These are phyloP conservation scores for Bothrops jararaca DNA, from an alignment of 2,113 vertebrate genomes.

Conservation along the genomic window DNA sequence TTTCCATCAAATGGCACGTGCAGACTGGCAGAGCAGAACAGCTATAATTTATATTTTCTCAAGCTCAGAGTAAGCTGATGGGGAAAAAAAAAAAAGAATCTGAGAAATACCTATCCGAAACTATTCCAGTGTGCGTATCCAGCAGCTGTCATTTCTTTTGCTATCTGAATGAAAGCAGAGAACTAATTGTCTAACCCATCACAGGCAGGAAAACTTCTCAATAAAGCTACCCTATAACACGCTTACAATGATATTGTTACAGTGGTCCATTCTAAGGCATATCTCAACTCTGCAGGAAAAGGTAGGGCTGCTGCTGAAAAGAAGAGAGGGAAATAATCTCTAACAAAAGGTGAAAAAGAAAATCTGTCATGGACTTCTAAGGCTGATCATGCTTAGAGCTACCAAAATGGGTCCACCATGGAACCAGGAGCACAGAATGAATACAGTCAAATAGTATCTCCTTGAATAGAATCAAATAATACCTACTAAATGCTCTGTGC, in stretches of 20 bases:
- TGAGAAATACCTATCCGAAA: conserved; percentile 21
- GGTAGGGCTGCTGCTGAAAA: background rate
- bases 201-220: background rate
- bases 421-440: background rate
- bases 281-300: background rate
- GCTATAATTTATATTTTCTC: conserved; percentile 13
- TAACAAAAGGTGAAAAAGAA: background rate
- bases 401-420: background rate
- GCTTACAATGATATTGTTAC: background rate
- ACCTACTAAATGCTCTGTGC: background rate
- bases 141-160: conserved; percentile 19
- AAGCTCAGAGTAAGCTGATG: conserved; percentile 24
- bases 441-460: background rate
- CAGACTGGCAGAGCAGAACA: conserved; percentile 17
- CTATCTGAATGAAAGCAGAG: conserved; percentile 31
- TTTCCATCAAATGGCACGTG: background rate
- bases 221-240: background rate
- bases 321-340: background rate
- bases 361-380: background rate
- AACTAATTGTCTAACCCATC: conserved; percentile 6
- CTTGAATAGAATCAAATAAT: too few relatives aligned
- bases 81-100: background rate
- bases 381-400: background rate
- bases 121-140: background rate
- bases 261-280: background rate